phyloP scores from a whole-genome alignment of 2,113 vertebrate species.

The Odocoileus hemionus region DNA sequence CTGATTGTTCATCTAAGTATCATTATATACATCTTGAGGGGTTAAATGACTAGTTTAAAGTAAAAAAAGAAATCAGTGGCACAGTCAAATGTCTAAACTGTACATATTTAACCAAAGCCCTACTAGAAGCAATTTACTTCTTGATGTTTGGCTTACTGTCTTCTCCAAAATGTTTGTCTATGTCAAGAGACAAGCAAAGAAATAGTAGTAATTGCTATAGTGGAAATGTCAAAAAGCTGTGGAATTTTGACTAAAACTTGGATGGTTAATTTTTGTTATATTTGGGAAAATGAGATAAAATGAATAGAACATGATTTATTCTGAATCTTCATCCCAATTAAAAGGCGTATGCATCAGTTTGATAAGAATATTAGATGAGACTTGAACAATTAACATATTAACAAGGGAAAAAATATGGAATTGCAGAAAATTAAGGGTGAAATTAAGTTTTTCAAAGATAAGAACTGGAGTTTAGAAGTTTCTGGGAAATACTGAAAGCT shows the following conservation, averaged over 20 bases:
- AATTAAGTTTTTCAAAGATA: slow-evolving; percentile 11
- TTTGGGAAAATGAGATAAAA: background rate
- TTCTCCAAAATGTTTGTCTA: slow-evolving; percentile 2
- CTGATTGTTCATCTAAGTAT: background rate
- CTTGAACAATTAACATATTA: background rate
- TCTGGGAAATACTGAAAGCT: background rate
- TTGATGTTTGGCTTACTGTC: background rate
- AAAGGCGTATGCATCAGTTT: background rate
- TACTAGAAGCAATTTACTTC: background rate
- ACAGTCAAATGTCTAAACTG: background rate
- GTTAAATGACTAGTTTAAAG: background rate
- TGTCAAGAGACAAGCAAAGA: background rate
- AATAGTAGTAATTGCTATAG: background rate
- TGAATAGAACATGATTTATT: background rate
- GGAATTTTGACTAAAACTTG: background rate
- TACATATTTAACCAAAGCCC: background rate
- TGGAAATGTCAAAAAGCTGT: background rate
- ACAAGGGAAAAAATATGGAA: background rate
- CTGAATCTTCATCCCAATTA: background rate
- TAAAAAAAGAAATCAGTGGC: background rate
- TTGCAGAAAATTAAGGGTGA: background rate
- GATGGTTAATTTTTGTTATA: background rate
- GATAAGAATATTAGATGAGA: background rate
- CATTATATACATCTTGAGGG: background rate
- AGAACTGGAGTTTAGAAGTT: background rate